Conservation (phyloP, 2,113 vertebrate species). For the Terrapene triunguis region DNA sequence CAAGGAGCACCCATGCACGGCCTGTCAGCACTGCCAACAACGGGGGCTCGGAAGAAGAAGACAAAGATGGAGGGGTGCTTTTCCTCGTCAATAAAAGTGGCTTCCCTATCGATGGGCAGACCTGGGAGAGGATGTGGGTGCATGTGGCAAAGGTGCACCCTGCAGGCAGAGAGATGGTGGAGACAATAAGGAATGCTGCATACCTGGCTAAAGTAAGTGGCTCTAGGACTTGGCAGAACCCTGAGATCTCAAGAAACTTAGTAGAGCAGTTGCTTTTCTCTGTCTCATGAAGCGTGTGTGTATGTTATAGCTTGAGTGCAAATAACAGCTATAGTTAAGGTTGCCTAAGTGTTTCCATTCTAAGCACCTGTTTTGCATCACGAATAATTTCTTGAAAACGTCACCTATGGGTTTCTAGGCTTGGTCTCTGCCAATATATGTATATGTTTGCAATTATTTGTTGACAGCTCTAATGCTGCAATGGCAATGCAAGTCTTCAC, state of each 20-base stretch:
- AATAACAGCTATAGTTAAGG: not conserved
- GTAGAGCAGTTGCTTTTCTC: not conserved
- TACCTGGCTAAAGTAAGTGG: slow-evolving; percentile 89
- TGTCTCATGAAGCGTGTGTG: not conserved
- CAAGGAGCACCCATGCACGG: slow-evolving; percentile 87
- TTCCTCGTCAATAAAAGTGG: slow-evolving; percentile 95
- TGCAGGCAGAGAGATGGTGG: slow-evolving; percentile 92
- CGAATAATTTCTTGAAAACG: not conserved
- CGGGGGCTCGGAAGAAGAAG: slow-evolving; percentile 89
- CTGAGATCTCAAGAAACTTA: not conserved
- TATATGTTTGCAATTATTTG: not conserved
- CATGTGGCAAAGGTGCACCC: slow-evolving; percentile 93
- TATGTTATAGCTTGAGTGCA: not conserved
- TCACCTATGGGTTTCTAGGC: not conserved
- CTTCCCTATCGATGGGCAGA: slow-evolving; percentile 92
- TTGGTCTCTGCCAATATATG: not conserved
- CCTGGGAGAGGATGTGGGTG: slow-evolving; percentile 96
- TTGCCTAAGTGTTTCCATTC: not conserved
- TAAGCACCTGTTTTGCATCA: not conserved
- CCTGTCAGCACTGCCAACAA: slow-evolving; percentile 78
- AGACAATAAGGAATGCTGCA: slow-evolving; percentile 88
- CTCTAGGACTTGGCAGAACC: not conserved
- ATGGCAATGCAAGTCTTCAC: not conserved
- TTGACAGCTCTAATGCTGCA: not conserved
- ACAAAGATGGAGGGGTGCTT: slow-evolving; percentile 91